Evolutionary conservation across 2,888 invertebrate genomes (phyloP).

Genomic region (Brachynemurus nebulosus): DNA sequence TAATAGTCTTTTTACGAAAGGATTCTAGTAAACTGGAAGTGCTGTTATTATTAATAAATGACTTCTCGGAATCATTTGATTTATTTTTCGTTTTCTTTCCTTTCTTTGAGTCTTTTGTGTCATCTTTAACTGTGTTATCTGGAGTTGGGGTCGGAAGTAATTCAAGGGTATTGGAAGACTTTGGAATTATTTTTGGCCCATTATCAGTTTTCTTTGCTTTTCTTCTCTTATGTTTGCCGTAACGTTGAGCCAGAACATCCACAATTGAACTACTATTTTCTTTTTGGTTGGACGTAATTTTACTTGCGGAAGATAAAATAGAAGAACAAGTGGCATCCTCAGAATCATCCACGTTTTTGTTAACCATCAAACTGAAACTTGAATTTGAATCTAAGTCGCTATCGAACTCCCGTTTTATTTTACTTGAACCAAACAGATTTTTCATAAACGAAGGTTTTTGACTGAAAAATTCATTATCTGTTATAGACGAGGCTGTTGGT

Average conservation of each 20-base stretch:
- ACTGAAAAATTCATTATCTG: constrained; percentile 29
- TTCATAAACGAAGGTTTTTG: not conserved
- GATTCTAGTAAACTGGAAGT: constrained; percentile 29
- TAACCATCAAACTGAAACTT: constrained; percentile 46
- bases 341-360: constrained; percentile 46
- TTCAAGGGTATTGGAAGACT: constrained; percentile 40
- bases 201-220: constrained; percentile 41
- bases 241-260: constrained; percentile 51
- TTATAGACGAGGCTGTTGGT: constrained; percentile 48
- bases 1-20: constrained; percentile 54
- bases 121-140: constrained; percentile 23
- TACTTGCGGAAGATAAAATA: constrained; percentile 42
- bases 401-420: constrained; percentile 36
- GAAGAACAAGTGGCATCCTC: constrained; percentile 52
- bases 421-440: constrained; percentile 13
- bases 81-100: constrained; percentile 21
- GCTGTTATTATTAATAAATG: constrained; percentile 30
- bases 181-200: constrained; percentile 40
- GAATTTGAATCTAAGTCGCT: constrained; percentile 56
- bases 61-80: constrained; percentile 29
- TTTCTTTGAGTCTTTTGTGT: constrained; percentile 8
- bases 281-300: constrained; percentile 25
- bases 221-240: constrained; percentile 41
- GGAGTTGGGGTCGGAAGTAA: constrained; percentile 51
- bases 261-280: constrained; percentile 43